phyloP scores from a whole-genome alignment of 2,888 invertebrate species.

The Eupelmus urozonus region DNA sequence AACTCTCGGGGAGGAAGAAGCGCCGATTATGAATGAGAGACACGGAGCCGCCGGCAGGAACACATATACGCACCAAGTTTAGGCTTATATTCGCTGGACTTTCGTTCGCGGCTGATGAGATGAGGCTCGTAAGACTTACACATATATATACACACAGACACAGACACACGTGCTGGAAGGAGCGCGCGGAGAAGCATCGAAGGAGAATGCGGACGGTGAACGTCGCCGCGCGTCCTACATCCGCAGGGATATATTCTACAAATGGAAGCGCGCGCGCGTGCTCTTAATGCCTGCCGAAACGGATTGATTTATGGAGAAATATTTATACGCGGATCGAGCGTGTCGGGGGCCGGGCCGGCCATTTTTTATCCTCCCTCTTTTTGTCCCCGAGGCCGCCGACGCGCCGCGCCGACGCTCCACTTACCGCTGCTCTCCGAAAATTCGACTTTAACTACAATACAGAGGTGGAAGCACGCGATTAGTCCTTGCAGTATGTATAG shows the following conservation, averaged over 20 bases:
- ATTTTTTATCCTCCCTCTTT: not conserved
- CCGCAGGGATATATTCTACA: slow-evolving; percentile 33
- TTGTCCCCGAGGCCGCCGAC: not conserved
- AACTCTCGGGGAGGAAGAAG: not conserved
- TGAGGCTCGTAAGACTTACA: not conserved
- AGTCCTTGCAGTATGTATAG: too few relatives aligned
- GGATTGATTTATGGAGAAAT: slow-evolving; percentile 14
- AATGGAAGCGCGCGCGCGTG: slow-evolving; percentile 21
- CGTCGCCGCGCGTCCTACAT: slow-evolving; percentile 47
- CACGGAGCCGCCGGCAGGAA: not conserved
- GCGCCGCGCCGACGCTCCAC: not conserved
- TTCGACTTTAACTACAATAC: too few relatives aligned
- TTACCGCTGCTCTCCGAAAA: too few relatives aligned
- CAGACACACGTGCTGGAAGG: too few relatives aligned
- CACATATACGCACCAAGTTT: not conserved
- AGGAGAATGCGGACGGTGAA: slow-evolving; percentile 51
- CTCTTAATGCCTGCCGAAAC: slow-evolving; percentile 26
- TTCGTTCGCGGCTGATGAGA: not conserved
- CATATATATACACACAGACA: too few relatives aligned
- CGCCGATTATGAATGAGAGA: slow-evolving; percentile 35
- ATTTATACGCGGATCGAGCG: not conserved
- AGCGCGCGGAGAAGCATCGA: slow-evolving; percentile 27
- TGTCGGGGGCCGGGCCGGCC: not conserved
- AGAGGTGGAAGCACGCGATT: slow-evolving; percentile 63
- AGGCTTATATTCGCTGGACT: not conserved